Evolutionary conservation across 2,797 vertebrate species (phyloP), one percentile per base, ranked within the genome.

Genomic region (Notolabrus celidotus): DNA sequence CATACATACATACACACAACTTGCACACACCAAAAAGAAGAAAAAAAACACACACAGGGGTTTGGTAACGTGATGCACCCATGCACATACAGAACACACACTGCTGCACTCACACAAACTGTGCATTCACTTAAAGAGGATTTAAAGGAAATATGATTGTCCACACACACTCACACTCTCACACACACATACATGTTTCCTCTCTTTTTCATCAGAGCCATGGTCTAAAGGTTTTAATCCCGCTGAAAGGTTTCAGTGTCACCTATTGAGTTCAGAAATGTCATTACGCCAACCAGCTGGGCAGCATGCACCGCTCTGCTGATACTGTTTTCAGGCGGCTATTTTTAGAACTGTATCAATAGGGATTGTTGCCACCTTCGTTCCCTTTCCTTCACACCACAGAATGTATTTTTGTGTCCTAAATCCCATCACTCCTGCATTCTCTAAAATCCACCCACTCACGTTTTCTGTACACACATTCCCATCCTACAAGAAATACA

Each of bases 161-260:
- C 2, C 34, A 10, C 39, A n/a, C 22, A 10, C 45, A 5, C n/a
- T n/a, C 29, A 31, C 29, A 31, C 29, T 29, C 45, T 33, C 39
- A 22, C 25, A 38, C 39, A 34, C 25, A 49, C 41, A 38, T 14
- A 2, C 63, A 52, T 1, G 14, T 42, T 41, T 54, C 38, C 50
- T 61, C 42, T 67, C 19, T n/a, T 34, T 75, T 39, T 73, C 71
- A 79, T 88, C 70, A 57, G 70, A 43, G 51, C 65, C 56, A 47
- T 41, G 58, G 50, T 80, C 52, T 60, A 41, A 77, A 77, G 71
- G 77, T 63, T 87, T 91, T 91, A 89, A 89, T 92, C 84, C 78
- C 9, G 41, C 51, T 83, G 77, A 91, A 88, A 91, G 79, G 74
- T 82, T 91, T 86, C 75, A 65, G 64, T 79, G 74, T 87, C 87